Percentiles rank a stretch among this genome's conserved stretches.
Conservation (phyloP, 2,888 invertebrate species). For the Ypsolopha scabrella region DNA sequence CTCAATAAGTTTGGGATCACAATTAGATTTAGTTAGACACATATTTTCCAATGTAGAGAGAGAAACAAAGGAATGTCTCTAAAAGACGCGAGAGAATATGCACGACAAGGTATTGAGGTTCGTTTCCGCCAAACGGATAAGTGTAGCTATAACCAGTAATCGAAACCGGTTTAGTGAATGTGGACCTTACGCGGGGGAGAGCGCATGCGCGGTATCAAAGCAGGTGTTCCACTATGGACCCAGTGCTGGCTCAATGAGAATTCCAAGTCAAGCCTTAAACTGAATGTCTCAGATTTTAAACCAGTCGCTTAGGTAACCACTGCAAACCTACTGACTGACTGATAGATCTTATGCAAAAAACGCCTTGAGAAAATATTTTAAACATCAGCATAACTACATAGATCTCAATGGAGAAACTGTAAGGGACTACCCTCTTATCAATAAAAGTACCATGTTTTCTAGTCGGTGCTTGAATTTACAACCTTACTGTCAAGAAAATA, state of each 20-base stretch:
- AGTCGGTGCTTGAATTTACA: background rate
- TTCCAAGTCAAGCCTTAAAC: slow-evolving; percentile 52
- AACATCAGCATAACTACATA: background rate
- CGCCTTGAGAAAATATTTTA: background rate
- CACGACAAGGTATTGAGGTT: slow-evolving; percentile 20
- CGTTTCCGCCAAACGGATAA: slow-evolving; percentile 66
- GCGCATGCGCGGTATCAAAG: slow-evolving; percentile 64
- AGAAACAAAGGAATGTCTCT: too few relatives aligned
- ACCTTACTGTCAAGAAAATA: slow-evolving; percentile 1
- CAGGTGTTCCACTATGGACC: slow-evolving; percentile 60
- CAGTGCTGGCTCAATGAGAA: slow-evolving; percentile 58
- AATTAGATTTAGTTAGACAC: too few relatives aligned
- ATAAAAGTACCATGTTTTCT: background rate
- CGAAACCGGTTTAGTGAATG: slow-evolving; percentile 64
- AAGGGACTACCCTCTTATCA: background rate
- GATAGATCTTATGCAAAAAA: too few relatives aligned
- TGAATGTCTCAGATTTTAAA: slow-evolving; percentile 37
- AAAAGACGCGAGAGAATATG: background rate
- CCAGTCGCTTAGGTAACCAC: background rate
- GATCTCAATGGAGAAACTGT: background rate
- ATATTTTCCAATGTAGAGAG: too few relatives aligned
- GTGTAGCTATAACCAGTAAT: slow-evolving; percentile 66
- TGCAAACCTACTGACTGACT: background rate
- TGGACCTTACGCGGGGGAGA: slow-evolving; percentile 58
- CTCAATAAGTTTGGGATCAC: too few relatives aligned